A percentile compares a stretch with the other conserved stretches of the same genome.
These are phyloP conservation scores for Yponomeuta cagnagella DNA, from an alignment of 2,888 invertebrate genomes.

Conservation along the genomic window DNA sequence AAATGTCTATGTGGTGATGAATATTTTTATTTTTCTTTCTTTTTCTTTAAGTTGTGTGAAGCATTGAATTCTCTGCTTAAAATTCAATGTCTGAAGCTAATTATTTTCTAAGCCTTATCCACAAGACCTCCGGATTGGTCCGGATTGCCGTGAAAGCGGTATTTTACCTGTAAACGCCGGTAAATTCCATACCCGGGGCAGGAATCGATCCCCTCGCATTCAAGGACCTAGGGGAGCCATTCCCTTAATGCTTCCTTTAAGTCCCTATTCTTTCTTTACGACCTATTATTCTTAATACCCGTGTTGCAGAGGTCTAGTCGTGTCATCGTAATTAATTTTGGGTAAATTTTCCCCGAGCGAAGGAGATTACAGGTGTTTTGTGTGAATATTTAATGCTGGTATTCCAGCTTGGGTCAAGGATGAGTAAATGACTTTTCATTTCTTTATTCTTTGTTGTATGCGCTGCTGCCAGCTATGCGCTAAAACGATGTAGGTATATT, in stretches of 20 bases:
- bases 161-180: conserved; percentile 55
- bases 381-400: neutral
- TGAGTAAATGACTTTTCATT: too few species aligned
- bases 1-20: too few species aligned
- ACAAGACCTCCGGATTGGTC: conserved; percentile 3
- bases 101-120: neutral
- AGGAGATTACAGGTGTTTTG: neutral
- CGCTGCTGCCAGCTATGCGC: too few species aligned
- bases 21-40: too few species aligned
- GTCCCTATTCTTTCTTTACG: neutral
- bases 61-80: too few species aligned
- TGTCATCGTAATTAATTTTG: neutral
- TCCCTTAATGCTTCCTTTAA: conserved; percentile 8
- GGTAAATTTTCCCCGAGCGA: neutral
- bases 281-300: neutral
- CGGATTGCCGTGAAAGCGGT: conserved; percentile 39
- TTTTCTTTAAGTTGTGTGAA: too few species aligned
- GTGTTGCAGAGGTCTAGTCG: neutral
- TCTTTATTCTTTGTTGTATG: too few species aligned
- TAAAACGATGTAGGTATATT: too few species aligned
- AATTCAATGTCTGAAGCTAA: too few species aligned
- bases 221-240: neutral
- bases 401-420: too few species aligned
- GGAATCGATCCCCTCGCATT: conserved; percentile 20
- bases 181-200: conserved; percentile 48